phyloP scores from a whole-genome alignment of 2,797 vertebrate species.

The Falco biarmicus region DNA sequence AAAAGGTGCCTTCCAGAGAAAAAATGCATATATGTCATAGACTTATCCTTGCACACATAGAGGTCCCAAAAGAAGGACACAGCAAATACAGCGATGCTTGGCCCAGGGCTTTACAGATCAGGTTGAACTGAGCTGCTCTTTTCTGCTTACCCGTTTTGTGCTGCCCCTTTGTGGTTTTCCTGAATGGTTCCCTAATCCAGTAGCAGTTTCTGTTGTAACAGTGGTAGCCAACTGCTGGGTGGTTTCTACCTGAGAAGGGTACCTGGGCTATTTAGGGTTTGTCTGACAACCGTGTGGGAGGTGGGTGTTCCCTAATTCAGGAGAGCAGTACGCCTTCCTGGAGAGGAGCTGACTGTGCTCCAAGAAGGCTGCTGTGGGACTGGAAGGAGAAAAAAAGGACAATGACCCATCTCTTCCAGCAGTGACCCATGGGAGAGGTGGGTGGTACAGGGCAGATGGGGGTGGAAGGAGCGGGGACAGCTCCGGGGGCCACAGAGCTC shows the following conservation, averaged over 20 bases:
- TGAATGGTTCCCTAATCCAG: neutral
- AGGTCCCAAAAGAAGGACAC: neutral
- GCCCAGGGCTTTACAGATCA: neutral
- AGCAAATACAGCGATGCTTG: neutral
- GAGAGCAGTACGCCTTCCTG: neutral
- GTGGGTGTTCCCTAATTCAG: neutral
- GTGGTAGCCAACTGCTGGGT: neutral
- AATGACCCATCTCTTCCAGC: neutral
- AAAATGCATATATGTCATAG: rapidly evolving
- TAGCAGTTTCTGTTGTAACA: neutral
- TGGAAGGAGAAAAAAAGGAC: neutral
- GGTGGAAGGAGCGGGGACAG: neutral
- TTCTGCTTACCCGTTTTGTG: neutral
- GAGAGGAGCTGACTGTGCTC: neutral
- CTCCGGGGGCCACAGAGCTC: neutral
- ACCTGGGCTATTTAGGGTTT: neutral
- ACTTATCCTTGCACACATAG: rapidly evolving
- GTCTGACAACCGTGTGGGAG: rapidly evolving
- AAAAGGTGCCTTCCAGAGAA: neutral
- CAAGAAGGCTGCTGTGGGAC: neutral
- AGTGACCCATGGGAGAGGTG: neutral
- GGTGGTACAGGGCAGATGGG: neutral
- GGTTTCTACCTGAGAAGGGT: neutral
- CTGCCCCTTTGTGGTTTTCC: neutral
- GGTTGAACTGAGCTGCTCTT: neutral